Evolutionary conservation across 2,888 invertebrate species (phyloP), one percentile per base, ranked within the genome.

Genomic region (Dryococelus australis): DNA sequence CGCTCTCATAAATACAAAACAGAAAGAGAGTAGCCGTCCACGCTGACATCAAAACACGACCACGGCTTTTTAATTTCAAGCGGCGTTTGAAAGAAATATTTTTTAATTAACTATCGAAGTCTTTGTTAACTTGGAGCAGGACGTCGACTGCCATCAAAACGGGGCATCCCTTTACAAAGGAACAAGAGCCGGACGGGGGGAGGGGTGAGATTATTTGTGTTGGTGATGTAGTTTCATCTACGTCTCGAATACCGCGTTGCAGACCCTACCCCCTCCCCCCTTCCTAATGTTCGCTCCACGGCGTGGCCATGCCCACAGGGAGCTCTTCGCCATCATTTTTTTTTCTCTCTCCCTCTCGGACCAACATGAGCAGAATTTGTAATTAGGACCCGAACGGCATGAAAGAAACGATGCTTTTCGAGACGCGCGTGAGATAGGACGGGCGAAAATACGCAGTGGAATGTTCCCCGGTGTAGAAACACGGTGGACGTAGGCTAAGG

Each of bases 181-280:
- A 1, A 51, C 51, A 12, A 51, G 51, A 20, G 51, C 51, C 16
- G 16, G 6, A 10, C 47, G 16, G 47, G 47, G 47, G 47, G 12
- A 47, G 8, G 65, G 65, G 65, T n/a, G 65, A 65, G 65, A 65
- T 65, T 65, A 65, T 65, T 65, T 65, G 65, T 65, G 65, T 65
- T 65, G 65, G 20, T 10, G n/a, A 65, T 65, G 65, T 65, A n/a
- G 65, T 65, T 65, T 65, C 65, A 65, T 16, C 65, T 16, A 8
- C 20, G 24, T 65, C 65, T 10, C 65, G 20, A 65, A 65, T 16
- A 65, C 24, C 20, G 24, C n/a, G n/a, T 1, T 6, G 8, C 65
- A 20, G 0, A 20, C n/a, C 65, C 65, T 6, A 13, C 65, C 8
- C 6, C 65, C 65, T 16, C 65, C 65, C 65, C 65, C 65, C 65